Conservation (phyloP, 2,888 invertebrate species). For the Acleris laterana region DNA sequence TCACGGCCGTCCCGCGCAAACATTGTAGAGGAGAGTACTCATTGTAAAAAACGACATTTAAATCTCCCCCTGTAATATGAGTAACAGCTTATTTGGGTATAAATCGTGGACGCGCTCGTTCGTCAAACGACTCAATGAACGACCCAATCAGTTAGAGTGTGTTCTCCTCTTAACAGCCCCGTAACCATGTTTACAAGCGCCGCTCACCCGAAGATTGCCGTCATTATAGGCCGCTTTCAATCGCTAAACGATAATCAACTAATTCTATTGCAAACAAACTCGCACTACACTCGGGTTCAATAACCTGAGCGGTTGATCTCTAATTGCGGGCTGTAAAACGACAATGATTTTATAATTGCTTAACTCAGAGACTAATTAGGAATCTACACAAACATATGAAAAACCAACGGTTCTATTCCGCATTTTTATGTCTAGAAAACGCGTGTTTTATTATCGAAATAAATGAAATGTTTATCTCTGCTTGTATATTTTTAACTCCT, state of each 20-base stretch:
- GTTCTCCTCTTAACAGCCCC: slow-evolving; percentile 57
- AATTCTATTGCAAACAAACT: slow-evolving; percentile 20
- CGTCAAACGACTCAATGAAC: slow-evolving; percentile 71
- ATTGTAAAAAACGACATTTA: slow-evolving; percentile 74
- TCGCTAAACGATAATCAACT: slow-evolving; percentile 29
- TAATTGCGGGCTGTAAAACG: slow-evolving; percentile 4
- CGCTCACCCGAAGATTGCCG: slow-evolving; percentile 33
- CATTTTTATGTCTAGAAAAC: slow-evolving; percentile 3
- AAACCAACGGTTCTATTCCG: slow-evolving; percentile 1
- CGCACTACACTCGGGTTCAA: slow-evolving; percentile 7
- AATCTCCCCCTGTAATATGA: slow-evolving; percentile 77
- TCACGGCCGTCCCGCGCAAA: slow-evolving; percentile 56
- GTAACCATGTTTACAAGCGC: slow-evolving; percentile 54
- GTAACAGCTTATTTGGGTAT: slow-evolving; percentile 71
- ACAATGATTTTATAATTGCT: slow-evolving; percentile 8
- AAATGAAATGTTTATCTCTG: not conserved
- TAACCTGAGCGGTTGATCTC: not conserved
- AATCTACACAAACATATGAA: not conserved
- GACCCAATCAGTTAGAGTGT: slow-evolving; percentile 78
- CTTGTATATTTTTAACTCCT: too few species aligned
- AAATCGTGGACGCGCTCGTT: slow-evolving; percentile 63
- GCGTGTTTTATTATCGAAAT: not conserved
- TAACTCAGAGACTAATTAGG: not conserved
- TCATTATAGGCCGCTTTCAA: slow-evolving; percentile 35
- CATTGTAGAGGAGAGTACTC: slow-evolving; percentile 60